These are phyloP conservation scores for Turritopsis rubra DNA, from an alignment of 30 jellyfish, hydroid and myxozoan species.

Conservation along the genomic window DNA sequence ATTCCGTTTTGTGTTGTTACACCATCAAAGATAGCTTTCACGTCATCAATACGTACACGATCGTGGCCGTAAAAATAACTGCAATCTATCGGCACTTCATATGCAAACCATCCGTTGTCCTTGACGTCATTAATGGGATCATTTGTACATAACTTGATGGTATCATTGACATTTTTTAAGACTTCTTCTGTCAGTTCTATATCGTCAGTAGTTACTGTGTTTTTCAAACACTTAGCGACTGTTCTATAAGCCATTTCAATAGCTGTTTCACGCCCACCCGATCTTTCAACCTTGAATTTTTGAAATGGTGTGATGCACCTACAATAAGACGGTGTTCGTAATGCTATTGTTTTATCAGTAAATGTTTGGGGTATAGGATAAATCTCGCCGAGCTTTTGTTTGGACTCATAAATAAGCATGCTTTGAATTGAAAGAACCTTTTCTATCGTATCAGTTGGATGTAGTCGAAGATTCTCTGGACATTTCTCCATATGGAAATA, in stretches of 20 bases:
- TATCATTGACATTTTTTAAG: not conserved
- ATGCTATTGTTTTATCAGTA: conserved; percentile 26
- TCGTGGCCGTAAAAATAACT: conserved; percentile 1
- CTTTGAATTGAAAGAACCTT: conserved; percentile 18
- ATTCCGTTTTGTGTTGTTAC: conserved; percentile 19
- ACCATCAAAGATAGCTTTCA: conserved; percentile 22
- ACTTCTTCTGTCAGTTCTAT: not conserved
- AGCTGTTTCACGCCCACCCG: not conserved
- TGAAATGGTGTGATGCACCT: not conserved
- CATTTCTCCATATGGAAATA: conserved; percentile 34
- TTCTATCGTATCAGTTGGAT: conserved; percentile 21
- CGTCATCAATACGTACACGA: conserved; percentile 31
- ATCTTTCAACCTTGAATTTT: not conserved
- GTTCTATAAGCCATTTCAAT: not conserved
- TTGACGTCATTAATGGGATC: not conserved
- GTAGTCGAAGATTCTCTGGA: conserved; percentile 9
- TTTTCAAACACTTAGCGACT: not conserved
- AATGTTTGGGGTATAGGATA: conserved; percentile 25
- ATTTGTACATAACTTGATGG: not conserved
- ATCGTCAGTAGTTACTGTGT: not conserved
- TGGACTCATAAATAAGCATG: conserved; percentile 22
- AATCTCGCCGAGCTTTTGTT: conserved; percentile 8
- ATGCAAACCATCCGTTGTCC: not conserved
- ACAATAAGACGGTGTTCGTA: not conserved
- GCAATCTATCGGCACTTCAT: conserved; percentile 10